phyloP scores from a whole-genome alignment of 2,888 invertebrate species.

The Idaea aversata region DNA sequence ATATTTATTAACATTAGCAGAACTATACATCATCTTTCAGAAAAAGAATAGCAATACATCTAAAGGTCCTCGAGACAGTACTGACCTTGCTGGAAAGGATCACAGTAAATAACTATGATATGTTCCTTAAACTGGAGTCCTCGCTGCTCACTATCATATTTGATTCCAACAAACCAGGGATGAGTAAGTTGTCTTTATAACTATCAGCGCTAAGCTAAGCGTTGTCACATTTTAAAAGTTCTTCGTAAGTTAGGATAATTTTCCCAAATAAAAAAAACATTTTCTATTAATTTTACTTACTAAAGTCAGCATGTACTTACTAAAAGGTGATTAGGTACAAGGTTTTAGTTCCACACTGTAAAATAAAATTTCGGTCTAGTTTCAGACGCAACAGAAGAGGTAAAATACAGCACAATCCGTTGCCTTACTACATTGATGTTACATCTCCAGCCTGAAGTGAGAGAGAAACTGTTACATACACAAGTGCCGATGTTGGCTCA shows the following conservation, averaged over 20 bases:
- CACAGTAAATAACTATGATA: slow-evolving; percentile 65
- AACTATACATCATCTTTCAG: slow-evolving; percentile 28
- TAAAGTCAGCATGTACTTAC: too few species aligned
- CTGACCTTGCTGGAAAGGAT: slow-evolving; percentile 69
- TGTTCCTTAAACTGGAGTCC: slow-evolving; percentile 79
- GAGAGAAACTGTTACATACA: slow-evolving; percentile 78
- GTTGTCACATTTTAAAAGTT: too few species aligned
- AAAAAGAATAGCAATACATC: slow-evolving; percentile 69
- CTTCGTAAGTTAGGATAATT: too few species aligned
- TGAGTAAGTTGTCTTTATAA: slow-evolving; percentile 61
- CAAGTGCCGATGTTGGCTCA: slow-evolving; percentile 82
- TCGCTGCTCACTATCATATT: slow-evolving; percentile 78
- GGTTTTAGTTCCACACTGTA: too few species aligned
- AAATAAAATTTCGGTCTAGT: slow-evolving; percentile 60
- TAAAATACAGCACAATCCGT: slow-evolving; percentile 80
- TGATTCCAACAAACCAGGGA: slow-evolving; percentile 68
- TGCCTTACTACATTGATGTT: slow-evolving; percentile 76
- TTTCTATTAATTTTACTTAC: too few species aligned
- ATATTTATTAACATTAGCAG: not conserved
- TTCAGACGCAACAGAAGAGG: slow-evolving; percentile 81
- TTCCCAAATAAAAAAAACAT: too few species aligned
- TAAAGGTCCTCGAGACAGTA: slow-evolving; percentile 73
- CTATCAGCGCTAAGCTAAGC: not conserved
- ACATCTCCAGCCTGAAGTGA: slow-evolving; percentile 69
- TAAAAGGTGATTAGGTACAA: too few species aligned